These are phyloP conservation scores for Forbesichthys agassizii DNA, from an alignment of 2,113 vertebrate species.

Conservation along the genomic window DNA sequence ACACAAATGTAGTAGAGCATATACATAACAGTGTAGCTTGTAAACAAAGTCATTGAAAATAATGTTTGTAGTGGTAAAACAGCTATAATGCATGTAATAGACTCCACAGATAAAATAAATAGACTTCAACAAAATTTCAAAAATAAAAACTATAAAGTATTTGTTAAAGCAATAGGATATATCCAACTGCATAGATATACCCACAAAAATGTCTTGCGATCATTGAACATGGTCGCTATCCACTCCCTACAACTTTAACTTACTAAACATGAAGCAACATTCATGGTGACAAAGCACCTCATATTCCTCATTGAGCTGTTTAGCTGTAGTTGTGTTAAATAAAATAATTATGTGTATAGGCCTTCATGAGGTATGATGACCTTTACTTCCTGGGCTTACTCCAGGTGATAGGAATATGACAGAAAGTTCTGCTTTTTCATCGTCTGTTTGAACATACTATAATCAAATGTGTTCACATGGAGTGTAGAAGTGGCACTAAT, in stretches of 20 bases:
- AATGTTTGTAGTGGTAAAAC: constrained; percentile 23
- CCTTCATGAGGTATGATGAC: constrained; percentile 19
- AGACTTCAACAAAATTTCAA: constrained; percentile 22
- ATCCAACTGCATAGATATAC: constrained; percentile 52
- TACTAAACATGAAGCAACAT: constrained; percentile 30
- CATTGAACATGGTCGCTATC: constrained; percentile 23
- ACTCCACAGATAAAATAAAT: constrained; percentile 27
- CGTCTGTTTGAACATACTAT: constrained; percentile 51
- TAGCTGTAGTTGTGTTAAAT: constrained; percentile 33
- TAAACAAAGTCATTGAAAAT: constrained; percentile 56
- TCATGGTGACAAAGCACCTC: constrained; percentile 23
- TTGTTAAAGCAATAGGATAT: constrained; percentile 42
- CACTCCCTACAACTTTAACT: constrained; percentile 23
- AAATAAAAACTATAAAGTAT: constrained; percentile 39
- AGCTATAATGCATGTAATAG: constrained; percentile 68
- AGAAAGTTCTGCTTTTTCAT: constrained; percentile 35
- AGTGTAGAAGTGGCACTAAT: constrained; percentile 33
- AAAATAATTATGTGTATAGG: constrained; percentile 14
- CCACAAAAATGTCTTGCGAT: constrained; percentile 29
- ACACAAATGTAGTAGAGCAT: constrained; percentile 47
- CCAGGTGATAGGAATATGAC: constrained; percentile 50
- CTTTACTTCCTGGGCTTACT: constrained; percentile 27
- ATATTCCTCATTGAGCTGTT: constrained; percentile 37
- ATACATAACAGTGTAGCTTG: constrained; percentile 47
- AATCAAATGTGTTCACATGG: constrained; percentile 35